Evolutionary conservation across 2,113 vertebrate species (phyloP).

Genomic region (Ptilorrhoa leucosticta): DNA sequence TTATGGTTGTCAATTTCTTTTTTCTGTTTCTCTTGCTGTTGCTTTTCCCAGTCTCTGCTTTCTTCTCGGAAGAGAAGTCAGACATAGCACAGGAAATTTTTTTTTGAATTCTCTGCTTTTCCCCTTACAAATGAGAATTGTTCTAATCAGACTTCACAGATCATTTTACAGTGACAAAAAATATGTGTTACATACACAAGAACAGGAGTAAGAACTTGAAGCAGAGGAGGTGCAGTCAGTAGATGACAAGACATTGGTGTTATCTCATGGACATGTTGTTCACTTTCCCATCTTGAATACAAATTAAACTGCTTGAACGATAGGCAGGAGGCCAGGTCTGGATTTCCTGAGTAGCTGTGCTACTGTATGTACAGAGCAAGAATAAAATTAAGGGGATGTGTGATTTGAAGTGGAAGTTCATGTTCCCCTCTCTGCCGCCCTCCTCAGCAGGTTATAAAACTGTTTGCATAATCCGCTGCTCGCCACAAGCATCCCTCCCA

Average conservation of each 20-base stretch:
- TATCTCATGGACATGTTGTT: neutral
- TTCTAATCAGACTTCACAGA: neutral
- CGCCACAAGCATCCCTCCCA: rapidly evolving
- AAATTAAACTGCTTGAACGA: neutral
- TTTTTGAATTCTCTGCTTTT: neutral
- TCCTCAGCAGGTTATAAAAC: neutral
- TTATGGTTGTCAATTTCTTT: neutral
- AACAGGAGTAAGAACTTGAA: neutral
- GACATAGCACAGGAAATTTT: neutral
- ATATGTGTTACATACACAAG: neutral
- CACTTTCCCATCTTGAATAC: neutral
- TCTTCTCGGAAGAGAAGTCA: neutral
- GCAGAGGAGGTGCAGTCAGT: neutral
- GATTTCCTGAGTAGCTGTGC: neutral
- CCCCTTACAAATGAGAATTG: neutral
- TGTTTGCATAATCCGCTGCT: neutral
- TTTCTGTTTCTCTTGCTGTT: neutral
- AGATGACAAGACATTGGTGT: neutral
- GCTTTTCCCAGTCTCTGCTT: neutral
- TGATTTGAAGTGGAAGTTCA: rapidly evolving
- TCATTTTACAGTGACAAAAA: neutral
- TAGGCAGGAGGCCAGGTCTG: neutral
- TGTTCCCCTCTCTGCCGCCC: neutral
- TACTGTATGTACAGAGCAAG: neutral
- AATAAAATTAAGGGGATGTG: neutral